Evolutionary conservation across 2,113 vertebrate genomes (phyloP), one percentile per base, ranked within the genome.

Genomic region (Nibea coibor): DNA sequence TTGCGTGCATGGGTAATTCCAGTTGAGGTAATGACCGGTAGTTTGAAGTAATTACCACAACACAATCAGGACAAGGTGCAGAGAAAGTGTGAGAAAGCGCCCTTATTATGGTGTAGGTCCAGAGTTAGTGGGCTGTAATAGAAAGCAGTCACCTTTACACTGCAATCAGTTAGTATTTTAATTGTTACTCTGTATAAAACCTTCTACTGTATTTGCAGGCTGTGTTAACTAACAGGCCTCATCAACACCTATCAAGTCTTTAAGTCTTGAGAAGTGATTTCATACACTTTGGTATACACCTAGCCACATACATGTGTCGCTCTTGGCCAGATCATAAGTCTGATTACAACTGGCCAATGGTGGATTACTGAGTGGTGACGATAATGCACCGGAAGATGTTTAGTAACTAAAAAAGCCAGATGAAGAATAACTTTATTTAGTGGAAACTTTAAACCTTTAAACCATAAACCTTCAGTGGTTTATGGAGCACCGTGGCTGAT

Each of bases 251-350:
- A 22, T 14, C n/a, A 14, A 39, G 35, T 54, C 24, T 54, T 22
- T 16, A 48, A 14, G 16, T 62, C 59, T 62, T 54, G 39, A 58
- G 9, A 47, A 58, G 53, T 45, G 22, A 72, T 59, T 59, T 72
- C 39, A 70, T 9, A 22, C 22, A 11, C 22, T 45, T 47, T 47
- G 4, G 12, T 69, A 39, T 56, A 54, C 54, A 56, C 2, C 12
- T 20, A 20, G 48, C 20, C 50, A 22, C 53, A 20, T 10, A 53
- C 8, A 58, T 56, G n/a, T 8, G 6, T 17, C 16, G 19, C n/a
- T 24, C 5, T 59, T 59, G 12, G 51, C n/a, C 35, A 28, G 10
- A 63, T 39, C 19, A 42, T 35, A 42, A 42, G 12, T 42, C 26
- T 31, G 15, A 39, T 73, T 50, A 19, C 16, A 9, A 8, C 1